phyloP scores from a whole-genome alignment of 92 coral and sea anemone species.

The Parazoanthus swiftii region DNA sequence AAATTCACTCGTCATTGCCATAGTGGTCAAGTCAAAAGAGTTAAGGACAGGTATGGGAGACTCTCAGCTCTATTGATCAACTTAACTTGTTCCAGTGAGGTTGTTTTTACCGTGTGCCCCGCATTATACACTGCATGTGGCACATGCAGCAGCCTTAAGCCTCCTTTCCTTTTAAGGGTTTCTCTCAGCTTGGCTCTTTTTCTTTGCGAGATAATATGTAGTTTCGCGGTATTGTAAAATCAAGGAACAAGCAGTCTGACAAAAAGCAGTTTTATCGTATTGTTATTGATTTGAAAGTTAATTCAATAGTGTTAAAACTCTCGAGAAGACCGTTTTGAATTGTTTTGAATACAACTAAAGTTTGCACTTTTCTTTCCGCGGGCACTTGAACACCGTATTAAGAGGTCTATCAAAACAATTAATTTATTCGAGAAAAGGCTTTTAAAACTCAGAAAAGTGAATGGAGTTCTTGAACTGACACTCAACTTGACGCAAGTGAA shows the following conservation, averaged over 20 bases:
- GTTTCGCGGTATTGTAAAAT: background rate
- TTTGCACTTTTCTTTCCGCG: background rate
- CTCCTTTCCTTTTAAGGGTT: background rate
- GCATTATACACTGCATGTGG: background rate
- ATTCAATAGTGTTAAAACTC: background rate
- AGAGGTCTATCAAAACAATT: too few relatives aligned
- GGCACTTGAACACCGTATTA: background rate
- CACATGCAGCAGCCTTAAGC: too few relatives aligned
- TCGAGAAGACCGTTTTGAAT: background rate
- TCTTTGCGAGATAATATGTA: background rate
- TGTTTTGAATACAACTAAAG: background rate
- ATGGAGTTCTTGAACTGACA: background rate
- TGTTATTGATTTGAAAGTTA: background rate
- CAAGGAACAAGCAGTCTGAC: background rate
- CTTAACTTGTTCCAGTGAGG: background rate
- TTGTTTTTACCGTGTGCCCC: background rate
- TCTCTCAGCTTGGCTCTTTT: background rate
- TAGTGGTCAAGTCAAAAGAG: slow-evolving; percentile 35
- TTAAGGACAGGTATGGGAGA: slow-evolving; percentile 29
- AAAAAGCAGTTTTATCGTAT: background rate
- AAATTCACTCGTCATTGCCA: slow-evolving; percentile 35
- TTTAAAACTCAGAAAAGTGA: background rate
- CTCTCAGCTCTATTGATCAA: background rate
- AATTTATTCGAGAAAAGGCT: too few relatives aligned
- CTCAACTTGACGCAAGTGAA: background rate